Evolutionary conservation across 2,797 vertebrate genomes (phyloP).

Genomic region (Sarcophilus harrisii): DNA sequence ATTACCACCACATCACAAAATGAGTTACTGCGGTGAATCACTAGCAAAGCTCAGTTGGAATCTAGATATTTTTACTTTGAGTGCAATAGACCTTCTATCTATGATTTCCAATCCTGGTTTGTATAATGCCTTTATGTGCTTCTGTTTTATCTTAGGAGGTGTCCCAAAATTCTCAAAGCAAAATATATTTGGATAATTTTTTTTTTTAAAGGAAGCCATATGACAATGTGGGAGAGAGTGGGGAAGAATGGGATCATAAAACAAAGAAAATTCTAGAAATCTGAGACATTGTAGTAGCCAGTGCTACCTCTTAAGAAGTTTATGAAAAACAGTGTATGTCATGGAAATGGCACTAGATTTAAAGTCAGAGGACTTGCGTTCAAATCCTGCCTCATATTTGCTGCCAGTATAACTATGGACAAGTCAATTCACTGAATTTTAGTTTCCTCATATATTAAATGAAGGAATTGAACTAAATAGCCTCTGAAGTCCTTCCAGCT

Average conservation of each 20-base stretch:
- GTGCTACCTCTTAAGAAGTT: background rate
- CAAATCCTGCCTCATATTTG: background rate
- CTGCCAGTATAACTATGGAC: background rate
- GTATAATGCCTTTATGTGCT: background rate
- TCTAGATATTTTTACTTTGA: background rate
- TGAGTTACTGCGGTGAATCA: constrained; percentile 31
- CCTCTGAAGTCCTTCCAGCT: background rate
- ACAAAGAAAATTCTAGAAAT: background rate
- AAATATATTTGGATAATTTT: background rate
- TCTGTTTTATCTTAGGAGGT: background rate
- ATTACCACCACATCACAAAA: background rate
- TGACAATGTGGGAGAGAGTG: background rate
- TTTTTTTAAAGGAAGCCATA: background rate
- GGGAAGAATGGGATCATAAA: background rate
- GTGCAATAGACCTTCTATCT: background rate
- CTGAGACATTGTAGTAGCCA: too few relatives aligned
- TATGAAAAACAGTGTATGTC: background rate
- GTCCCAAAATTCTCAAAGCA: constrained; percentile 5
- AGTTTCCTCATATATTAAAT: background rate
- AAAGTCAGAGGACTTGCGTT: background rate
- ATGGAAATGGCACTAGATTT: background rate
- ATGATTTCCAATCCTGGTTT: background rate
- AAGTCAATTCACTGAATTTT: background rate
- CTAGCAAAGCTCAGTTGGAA: background rate
- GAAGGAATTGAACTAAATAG: background rate